These are phyloP conservation scores for Anomalospiza imberbis DNA, from an alignment of 2,797 vertebrate species.

Conservation along the genomic window DNA sequence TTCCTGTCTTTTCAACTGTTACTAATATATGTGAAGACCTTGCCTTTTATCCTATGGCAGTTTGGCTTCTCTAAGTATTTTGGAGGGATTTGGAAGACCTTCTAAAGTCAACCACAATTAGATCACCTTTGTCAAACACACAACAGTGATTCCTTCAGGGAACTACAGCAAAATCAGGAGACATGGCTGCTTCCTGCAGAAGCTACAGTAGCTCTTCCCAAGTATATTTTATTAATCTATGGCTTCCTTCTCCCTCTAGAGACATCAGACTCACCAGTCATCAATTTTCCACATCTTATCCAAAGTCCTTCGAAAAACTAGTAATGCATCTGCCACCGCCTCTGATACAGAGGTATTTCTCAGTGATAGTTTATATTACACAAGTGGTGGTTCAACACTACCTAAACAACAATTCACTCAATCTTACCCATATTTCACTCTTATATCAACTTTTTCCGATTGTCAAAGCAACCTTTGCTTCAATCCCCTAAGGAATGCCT, in stretches of 20 bases:
- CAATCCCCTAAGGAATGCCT: background rate
- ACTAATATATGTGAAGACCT: background rate
- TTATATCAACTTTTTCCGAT: background rate
- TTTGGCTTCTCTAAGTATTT: background rate
- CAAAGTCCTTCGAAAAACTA: background rate
- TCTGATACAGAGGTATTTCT: background rate
- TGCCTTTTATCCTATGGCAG: background rate
- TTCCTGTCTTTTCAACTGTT: background rate
- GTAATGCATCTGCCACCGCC: background rate
- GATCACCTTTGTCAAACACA: background rate
- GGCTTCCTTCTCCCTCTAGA: background rate
- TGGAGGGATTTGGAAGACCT: background rate
- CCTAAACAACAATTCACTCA: background rate
- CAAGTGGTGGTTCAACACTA: background rate
- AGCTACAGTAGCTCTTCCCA: background rate
- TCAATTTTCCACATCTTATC: background rate
- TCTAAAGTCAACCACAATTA: background rate
- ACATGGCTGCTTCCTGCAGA: background rate
- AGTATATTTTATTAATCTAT: background rate
- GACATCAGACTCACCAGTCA: background rate
- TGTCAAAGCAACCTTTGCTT: background rate
- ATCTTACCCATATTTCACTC: background rate
- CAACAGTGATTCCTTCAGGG: background rate
- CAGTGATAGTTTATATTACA: background rate
- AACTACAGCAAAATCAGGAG: background rate